phyloP scores from a whole-genome alignment of 2,797 vertebrate species.

The Rallus crepitans region DNA sequence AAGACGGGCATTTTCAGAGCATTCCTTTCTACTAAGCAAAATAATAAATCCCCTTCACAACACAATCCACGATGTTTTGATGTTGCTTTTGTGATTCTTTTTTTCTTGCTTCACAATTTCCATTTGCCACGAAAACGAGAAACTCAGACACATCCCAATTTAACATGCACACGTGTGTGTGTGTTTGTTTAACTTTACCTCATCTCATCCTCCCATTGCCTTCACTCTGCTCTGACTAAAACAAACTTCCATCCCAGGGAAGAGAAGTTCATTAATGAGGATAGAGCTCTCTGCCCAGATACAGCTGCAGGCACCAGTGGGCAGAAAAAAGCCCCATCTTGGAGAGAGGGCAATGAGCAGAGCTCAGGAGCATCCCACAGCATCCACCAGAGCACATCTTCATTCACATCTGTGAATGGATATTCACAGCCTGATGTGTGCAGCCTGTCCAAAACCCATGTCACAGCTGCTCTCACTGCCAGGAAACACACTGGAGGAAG shows the following conservation, averaged over 20 bases:
- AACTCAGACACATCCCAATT: neutral
- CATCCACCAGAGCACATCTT: fast-evolving
- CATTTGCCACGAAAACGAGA: neutral
- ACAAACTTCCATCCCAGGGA: neutral
- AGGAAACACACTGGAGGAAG: neutral
- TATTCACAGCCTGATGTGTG: neutral
- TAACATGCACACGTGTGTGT: fast-evolving
- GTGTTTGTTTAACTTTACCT: neutral
- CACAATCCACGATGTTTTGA: fast-evolving
- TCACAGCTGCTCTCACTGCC: neutral
- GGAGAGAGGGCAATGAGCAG: neutral
- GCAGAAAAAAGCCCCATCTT: neutral
- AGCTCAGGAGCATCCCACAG: neutral
- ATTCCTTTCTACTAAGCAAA: neutral
- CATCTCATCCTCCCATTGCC: neutral
- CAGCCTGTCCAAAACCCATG: fast-evolving
- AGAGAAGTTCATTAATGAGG: neutral
- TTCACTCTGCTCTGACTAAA: neutral
- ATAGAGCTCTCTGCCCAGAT: fast-evolving
- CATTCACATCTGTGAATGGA: too few species aligned
- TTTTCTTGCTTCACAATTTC: neutral
- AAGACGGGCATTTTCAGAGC: neutral
- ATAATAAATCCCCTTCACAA: neutral
- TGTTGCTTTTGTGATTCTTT: neutral
- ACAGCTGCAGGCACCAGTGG: neutral